Conservation (phyloP, 2,113 vertebrate genomes). For the Urocynchramus pylzowi region DNA sequence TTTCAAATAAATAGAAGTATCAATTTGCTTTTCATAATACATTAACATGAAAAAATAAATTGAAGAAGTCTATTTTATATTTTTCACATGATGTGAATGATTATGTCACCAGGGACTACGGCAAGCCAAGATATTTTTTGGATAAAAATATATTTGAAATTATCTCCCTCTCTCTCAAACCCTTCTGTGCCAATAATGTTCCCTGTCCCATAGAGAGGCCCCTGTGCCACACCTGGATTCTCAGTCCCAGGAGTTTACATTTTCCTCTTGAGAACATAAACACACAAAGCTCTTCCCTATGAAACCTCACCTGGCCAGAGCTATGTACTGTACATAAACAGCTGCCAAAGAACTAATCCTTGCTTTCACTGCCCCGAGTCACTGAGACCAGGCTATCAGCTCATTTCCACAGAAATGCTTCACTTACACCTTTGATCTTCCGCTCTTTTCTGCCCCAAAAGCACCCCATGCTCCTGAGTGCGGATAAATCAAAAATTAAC, state of each 20-base stretch:
- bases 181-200: background rate
- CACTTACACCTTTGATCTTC: background rate
- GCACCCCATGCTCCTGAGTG: background rate
- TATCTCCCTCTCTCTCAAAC: rapidly evolving
- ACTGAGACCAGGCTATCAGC: background rate
- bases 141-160: background rate
- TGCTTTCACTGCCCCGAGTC: background rate
- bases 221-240: background rate
- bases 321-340: background rate
- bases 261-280: conserved; percentile 5
- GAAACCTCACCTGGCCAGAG: background rate
- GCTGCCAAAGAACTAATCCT: conserved; percentile 49
- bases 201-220: background rate
- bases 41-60: background rate
- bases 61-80: background rate
- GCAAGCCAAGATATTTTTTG: background rate
- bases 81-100: background rate
- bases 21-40: background rate
- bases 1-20: background rate
- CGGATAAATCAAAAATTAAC: background rate
- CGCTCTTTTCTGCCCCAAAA: conserved; percentile 1
- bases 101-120: background rate
- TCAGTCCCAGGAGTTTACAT: background rate
- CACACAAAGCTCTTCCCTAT: background rate
- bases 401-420: background rate